Conservation (phyloP, 2,797 vertebrate genomes). For the Thripadectes ignobilis region DNA sequence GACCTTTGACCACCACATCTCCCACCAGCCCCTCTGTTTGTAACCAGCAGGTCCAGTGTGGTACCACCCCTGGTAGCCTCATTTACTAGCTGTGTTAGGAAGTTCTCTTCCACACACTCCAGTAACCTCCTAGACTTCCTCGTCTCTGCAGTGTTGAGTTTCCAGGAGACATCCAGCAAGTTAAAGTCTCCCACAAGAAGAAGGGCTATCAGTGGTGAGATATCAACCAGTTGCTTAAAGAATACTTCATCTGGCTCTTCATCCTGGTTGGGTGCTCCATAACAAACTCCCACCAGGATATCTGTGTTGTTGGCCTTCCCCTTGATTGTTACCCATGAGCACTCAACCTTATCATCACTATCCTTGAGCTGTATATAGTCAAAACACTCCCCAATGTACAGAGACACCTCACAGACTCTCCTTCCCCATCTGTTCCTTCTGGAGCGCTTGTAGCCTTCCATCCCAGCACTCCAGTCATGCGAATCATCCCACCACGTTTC, state of each 20-base stretch:
- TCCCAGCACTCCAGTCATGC: neutral
- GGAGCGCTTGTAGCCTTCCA: neutral
- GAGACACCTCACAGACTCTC: neutral
- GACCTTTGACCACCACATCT: no score
- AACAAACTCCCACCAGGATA: no score
- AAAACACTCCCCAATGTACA: neutral
- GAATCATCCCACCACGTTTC: rapidly evolving
- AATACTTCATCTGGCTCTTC: neutral
- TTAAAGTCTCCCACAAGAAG: neutral
- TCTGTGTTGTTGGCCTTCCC: neutral
- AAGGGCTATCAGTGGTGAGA: neutral
- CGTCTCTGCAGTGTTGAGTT: neutral
- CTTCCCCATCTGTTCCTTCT: neutral
- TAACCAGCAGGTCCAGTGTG: neutral
- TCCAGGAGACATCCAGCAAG: neutral
- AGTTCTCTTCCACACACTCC: neutral
- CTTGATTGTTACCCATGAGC: neutral
- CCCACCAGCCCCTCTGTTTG: neutral
- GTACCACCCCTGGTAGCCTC: neutral
- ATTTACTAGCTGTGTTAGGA: neutral
- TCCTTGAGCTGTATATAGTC: neutral
- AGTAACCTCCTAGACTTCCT: neutral
- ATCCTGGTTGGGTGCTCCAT: no score
- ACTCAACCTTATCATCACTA: neutral
- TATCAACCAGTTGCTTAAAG: neutral